A percentile compares a stretch with the other conserved stretches of the same genome.
These are phyloP conservation scores for Heterohyrax brucei DNA, from an alignment of 2,797 vertebrate genomes.

Conservation along the genomic window DNA sequence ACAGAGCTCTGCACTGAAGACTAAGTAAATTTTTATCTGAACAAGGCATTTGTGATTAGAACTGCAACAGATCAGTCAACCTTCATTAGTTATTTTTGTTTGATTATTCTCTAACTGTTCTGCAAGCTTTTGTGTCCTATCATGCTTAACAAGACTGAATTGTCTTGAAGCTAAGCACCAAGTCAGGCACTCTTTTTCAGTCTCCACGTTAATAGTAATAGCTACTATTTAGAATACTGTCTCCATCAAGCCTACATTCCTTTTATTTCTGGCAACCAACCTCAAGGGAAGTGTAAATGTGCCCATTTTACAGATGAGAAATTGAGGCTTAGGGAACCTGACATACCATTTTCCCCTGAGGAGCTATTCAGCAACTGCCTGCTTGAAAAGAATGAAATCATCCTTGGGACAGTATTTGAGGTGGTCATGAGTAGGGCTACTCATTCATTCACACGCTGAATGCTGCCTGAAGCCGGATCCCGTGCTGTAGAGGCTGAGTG, in stretches of 20 bases:
- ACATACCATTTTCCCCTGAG: slow-evolving; percentile 13
- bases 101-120: slow-evolving; percentile 63
- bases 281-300: slow-evolving; percentile 57
- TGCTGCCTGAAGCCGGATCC: neutral
- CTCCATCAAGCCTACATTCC: slow-evolving; percentile 2
- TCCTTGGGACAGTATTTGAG: slow-evolving; percentile 14
- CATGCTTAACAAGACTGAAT: slow-evolving; percentile 50
- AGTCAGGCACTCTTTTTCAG: slow-evolving; percentile 17
- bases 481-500: neutral
- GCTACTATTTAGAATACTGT: slow-evolving; percentile 19
- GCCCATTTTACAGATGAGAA: slow-evolving; percentile 57
- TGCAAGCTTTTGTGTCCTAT: slow-evolving; percentile 30
- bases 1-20: slow-evolving; percentile 32
- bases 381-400: slow-evolving; percentile 22
- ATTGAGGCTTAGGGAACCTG: neutral
- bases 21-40: slow-evolving; percentile 64
- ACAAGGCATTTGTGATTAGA: slow-evolving; percentile 50
- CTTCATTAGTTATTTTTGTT: slow-evolving; percentile 55
- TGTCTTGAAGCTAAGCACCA: slow-evolving; percentile 18
- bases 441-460: slow-evolving; percentile 16
- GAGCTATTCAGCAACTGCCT: slow-evolving; percentile 19
- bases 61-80: neutral
- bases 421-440: neutral
- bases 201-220: slow-evolving; percentile 60
- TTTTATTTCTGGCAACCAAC: slow-evolving; percentile 63